Evolutionary conservation across 2,797 vertebrate genomes (phyloP).

Genomic region (Spinus olivaceus): DNA sequence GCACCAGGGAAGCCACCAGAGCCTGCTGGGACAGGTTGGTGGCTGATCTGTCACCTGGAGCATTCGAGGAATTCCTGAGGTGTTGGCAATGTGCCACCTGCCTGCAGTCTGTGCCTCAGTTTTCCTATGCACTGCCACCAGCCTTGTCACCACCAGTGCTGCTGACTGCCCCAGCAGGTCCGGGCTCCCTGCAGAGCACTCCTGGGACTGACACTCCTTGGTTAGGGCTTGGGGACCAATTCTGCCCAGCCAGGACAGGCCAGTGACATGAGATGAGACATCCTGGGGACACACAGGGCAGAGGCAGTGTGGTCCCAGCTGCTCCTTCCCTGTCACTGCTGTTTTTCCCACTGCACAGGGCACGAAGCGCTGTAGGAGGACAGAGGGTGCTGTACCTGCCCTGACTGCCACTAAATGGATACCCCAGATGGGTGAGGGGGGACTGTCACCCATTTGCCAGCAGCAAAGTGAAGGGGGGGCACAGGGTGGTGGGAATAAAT

Average conservation of each 20-base stretch:
- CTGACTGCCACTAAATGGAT: neutral
- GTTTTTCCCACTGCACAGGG: neutral
- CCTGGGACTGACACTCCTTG: neutral
- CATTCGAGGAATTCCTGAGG: neutral
- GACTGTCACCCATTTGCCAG: neutral
- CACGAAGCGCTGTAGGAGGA: neutral
- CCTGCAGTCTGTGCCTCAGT: neutral
- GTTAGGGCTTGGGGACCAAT: neutral
- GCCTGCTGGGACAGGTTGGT: neutral
- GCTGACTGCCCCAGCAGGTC: neutral
- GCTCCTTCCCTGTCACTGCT: neutral
- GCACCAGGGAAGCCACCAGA: neutral
- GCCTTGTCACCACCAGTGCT: accelerated
- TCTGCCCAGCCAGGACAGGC: neutral
- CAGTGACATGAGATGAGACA: neutral
- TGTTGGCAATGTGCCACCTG: neutral
- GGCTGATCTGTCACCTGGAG: neutral
- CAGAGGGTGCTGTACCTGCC: neutral
- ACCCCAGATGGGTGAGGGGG: neutral
- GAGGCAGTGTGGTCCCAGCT: neutral
- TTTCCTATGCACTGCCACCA: neutral
- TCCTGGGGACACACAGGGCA: neutral
- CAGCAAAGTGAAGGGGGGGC: neutral
- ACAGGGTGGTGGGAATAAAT: neutral
- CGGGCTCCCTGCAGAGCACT: neutral